Base-by-base conservation (phyloP, 2,888 invertebrate species). In the Loripinus fragilis region DNA sequence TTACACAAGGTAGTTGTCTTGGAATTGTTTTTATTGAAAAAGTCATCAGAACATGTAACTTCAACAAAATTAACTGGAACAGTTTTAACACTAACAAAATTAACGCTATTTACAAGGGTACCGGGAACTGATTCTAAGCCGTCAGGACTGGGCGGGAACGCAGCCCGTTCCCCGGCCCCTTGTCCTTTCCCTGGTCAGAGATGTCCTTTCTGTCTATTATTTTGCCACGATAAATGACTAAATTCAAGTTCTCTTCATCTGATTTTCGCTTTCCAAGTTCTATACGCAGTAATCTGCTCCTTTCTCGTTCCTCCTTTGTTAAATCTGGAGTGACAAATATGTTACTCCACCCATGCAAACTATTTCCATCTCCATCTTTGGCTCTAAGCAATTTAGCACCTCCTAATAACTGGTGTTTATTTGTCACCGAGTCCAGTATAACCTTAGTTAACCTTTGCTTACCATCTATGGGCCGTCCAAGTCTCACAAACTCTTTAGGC, bases 251-350 rank as follows among this genome's bases (percentile, higher is more conserved):
- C 50, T 28, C 70, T 70, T n/a, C 5, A 50, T 20, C n/a, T 17
- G n/a, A 69, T 25, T 33, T 69, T 42, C n/a, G n/a, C 12, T 38
- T 38, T 12, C 12, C 12, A 38, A 38, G 38, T 38, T 38, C 5
- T 8, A 8, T 12, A 38, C 38, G 12, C 12, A 38, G 38, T n/a
- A 70, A 8, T 17, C 7, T 52, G 20, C n/a, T 70, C 10, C 25
- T 50, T 23, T 28, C 17, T 38, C 70, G 42, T 50, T 70, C 70
- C 23, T 70, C 50, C 30, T 70, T 70, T n/a, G 70, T 52, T 1
- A 38, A 52, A 28, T 70, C 50, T 50, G 52, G 70, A 5, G 70
- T 70, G 20, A 70, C 30, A 28, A 52, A 70, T 1, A 70, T 38
- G 38, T 38, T 38, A 38, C 38, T 38, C 38, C 38, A 38, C 38